Conservation (phyloP, 2,888 invertebrate genomes). For the Apamea crenata region DNA sequence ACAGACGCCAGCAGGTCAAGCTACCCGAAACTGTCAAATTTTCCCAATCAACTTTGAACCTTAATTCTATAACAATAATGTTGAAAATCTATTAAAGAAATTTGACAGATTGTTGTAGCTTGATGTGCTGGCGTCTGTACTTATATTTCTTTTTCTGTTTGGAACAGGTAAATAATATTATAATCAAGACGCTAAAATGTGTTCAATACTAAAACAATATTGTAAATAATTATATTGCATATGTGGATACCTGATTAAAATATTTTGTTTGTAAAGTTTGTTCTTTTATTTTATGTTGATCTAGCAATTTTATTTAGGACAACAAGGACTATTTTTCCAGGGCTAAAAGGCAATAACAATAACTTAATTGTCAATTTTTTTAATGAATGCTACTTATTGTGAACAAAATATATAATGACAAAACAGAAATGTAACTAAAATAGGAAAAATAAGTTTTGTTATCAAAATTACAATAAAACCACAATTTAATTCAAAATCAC, state of each 20-base stretch:
- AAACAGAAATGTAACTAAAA: neutral
- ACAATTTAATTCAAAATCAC: constrained; percentile 68
- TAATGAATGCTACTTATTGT: neutral
- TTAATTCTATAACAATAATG: too few species aligned
- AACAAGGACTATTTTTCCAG: too few species aligned
- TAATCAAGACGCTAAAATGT: constrained; percentile 7
- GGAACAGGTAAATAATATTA: constrained; percentile 7
- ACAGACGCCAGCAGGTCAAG: too few species aligned
- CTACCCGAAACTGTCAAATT: too few species aligned
- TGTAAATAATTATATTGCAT: constrained; percentile 14
- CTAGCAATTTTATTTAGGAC: neutral
- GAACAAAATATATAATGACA: neutral
- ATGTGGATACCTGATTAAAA: constrained; percentile 26
- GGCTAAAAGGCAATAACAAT: neutral
- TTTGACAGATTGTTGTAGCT: too few species aligned
- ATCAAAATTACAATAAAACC: constrained; percentile 55
- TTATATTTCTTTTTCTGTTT: neutral
- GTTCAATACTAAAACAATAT: constrained; percentile 28
- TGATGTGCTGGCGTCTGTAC: too few species aligned
- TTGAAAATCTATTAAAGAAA: too few species aligned
- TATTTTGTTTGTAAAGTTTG: constrained; percentile 18
- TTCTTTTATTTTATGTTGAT: constrained; percentile 22
- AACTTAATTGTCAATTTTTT: neutral
- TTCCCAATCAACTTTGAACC: too few species aligned
- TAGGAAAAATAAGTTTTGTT: neutral